Evolutionary conservation across 2,113 vertebrate genomes (phyloP).

Genomic region (Eupsittula cactorum): DNA sequence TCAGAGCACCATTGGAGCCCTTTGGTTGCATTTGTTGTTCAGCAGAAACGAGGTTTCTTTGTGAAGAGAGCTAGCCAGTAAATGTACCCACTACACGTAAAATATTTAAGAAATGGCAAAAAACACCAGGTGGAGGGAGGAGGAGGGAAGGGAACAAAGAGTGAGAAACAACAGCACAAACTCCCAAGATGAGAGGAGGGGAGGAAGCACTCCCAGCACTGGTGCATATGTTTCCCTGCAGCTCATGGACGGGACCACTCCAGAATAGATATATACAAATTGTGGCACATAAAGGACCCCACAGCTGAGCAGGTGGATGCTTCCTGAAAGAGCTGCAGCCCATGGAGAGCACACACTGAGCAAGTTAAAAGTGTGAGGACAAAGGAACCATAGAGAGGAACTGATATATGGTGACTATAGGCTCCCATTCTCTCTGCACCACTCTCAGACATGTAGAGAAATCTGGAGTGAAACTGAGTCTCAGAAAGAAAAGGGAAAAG

Average conservation of each 20-base stretch:
- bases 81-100: neutral
- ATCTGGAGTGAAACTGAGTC: neutral
- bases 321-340: neutral
- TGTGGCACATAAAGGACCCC: neutral
- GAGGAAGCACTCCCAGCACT: neutral
- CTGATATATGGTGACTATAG: neutral
- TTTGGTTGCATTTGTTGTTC: rapidly evolving
- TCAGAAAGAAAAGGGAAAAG: neutral
- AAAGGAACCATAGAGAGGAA: neutral
- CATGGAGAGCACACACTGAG: neutral
- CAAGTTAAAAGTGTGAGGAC: neutral
- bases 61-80: neutral
- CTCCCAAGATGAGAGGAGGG: neutral
- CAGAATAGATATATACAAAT: neutral
- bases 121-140: rapidly evolving
- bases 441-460: neutral
- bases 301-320: neutral
- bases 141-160: neutral
- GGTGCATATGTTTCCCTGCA: neutral
- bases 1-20: neutral
- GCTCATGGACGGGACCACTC: neutral
- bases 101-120: neutral
- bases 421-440: rapidly evolving
- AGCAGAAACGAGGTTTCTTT: neutral
- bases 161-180: neutral